phyloP scores from a whole-genome alignment of 2,888 invertebrate genomes.

The Didymodactylos carnosus region DNA sequence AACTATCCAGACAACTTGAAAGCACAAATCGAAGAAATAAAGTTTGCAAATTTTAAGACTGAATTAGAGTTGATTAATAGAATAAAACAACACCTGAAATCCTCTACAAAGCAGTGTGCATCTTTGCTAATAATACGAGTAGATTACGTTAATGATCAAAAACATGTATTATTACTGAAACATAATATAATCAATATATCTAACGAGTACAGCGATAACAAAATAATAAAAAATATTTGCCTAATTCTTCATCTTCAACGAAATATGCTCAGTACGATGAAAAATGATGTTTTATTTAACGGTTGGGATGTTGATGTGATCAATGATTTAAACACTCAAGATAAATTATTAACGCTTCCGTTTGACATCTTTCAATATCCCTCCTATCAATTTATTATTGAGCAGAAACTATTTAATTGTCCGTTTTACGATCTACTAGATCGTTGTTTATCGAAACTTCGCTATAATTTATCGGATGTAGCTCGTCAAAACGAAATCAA shows the following conservation, averaged over 20 bases:
- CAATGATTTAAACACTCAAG: neutral
- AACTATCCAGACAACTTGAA: neutral
- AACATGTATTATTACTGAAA: neutral
- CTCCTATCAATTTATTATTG: neutral
- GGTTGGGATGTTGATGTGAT: neutral
- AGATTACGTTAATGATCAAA: neutral
- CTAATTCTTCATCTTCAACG: neutral
- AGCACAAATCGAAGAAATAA: neutral
- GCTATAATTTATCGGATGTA: neutral
- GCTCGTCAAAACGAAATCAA: neutral
- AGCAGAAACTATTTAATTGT: neutral
- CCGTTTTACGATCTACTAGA: neutral
- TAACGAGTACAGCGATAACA: neutral
- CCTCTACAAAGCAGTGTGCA: neutral
- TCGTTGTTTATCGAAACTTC: neutral
- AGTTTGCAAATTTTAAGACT: neutral
- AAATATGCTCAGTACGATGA: neutral
- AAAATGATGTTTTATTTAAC: neutral
- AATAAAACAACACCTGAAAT: neutral
- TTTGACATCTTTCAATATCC: neutral
- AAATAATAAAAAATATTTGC: neutral
- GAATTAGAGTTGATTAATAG: neutral
- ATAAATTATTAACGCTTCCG: neutral
- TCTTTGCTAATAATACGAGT: neutral
- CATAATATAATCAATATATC: neutral